Evolutionary conservation across 2,888 invertebrate species (phyloP).

Genomic region (Xanthorhoe spadicearia): DNA sequence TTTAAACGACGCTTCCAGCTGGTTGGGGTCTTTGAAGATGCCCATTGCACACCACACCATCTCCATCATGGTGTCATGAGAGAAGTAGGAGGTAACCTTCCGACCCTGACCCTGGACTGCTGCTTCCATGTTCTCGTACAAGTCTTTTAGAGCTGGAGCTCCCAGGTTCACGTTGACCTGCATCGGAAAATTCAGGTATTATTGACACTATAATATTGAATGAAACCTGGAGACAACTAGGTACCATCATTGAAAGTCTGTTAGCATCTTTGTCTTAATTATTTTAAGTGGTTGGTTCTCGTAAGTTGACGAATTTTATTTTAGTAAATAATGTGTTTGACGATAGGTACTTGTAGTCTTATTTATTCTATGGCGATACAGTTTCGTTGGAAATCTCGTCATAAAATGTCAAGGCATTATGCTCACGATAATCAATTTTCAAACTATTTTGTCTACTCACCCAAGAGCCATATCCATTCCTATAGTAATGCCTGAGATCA

Average conservation of each 20-base stretch:
- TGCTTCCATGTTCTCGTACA: conserved; percentile 83
- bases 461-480: conserved; percentile 74
- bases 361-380: too few relatives aligned
- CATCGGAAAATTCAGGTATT: not conserved
- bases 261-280: too few relatives aligned
- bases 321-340: too few relatives aligned
- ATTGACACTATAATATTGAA: too few relatives aligned
- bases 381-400: too few relatives aligned
- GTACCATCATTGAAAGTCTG: too few relatives aligned
- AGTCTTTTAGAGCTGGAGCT: conserved; percentile 87
- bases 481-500: conserved; percentile 90
- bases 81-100: conserved; percentile 88
- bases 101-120: conserved; percentile 52
- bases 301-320: too few relatives aligned
- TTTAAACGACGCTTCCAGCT: conserved; percentile 84
- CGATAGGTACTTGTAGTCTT: too few relatives aligned
- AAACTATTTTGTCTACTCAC: conserved; percentile 51
- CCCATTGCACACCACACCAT: conserved; percentile 87
- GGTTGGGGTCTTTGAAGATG: conserved; percentile 84
- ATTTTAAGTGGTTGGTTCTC: too few relatives aligned
- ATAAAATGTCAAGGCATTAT: not conserved
- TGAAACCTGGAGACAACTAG: too few relatives aligned
- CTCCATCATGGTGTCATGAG: conserved; percentile 87
- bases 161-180: conserved; percentile 87
- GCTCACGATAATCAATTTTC: too few relatives aligned